phyloP scores from a whole-genome alignment of 2,797 vertebrate species.

The Melanotaenia parkinsoni region DNA sequence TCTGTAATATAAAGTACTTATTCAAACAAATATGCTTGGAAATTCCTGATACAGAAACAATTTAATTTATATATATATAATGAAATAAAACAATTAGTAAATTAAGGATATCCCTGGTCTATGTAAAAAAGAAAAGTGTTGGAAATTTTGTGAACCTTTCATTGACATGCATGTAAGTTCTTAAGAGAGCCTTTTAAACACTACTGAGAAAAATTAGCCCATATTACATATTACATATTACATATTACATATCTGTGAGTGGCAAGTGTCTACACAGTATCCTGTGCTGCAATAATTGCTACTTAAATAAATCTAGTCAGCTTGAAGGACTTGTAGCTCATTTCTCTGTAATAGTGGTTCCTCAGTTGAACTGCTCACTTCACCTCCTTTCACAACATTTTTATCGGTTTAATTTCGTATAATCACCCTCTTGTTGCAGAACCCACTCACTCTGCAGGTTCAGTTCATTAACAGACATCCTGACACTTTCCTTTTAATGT shows the following conservation, averaged over 20 bases:
- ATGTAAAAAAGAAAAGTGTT: background rate
- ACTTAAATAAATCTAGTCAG: background rate
- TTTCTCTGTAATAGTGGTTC: background rate
- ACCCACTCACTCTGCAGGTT: background rate
- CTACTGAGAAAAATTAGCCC: background rate
- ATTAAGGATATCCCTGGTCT: background rate
- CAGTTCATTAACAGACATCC: background rate
- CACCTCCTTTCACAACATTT: background rate
- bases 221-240: background rate
- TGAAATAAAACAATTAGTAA: background rate
- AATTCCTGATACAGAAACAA: background rate
- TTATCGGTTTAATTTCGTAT: background rate
- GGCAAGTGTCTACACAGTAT: too few species aligned
- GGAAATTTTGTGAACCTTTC: background rate
- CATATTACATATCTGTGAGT: too few species aligned
- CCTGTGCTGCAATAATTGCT: too few species aligned
- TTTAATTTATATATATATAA: background rate
- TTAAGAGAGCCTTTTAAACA: background rate
- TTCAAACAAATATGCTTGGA: background rate
- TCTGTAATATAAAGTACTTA: background rate
- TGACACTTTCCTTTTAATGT: background rate
- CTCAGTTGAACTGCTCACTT: background rate
- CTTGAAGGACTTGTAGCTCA: background rate
- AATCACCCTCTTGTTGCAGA: background rate
- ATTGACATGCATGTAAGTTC: background rate